Base-by-base conservation (phyloP, 2,888 invertebrate species). In the Pristionchus exspectatus region DNA sequence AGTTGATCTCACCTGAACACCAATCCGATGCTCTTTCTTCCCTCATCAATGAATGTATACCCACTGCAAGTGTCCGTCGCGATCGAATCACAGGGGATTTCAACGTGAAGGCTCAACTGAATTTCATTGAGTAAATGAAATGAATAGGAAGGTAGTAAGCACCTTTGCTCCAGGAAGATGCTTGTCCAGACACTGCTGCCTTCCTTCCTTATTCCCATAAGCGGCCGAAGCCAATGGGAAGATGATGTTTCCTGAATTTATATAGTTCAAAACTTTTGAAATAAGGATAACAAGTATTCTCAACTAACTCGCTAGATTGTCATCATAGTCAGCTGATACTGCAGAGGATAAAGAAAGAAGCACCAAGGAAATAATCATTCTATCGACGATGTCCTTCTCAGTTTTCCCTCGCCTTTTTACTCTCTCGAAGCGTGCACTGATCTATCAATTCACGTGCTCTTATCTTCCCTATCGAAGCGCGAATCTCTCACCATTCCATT, bases 21-120 rank as follows among this genome's bases (percentile, higher is more conserved):
- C 18, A 85, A 59, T 21, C 21, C 84, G 24, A 85, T 59, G 59
- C 59, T 21, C 5, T 21, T 27, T 21, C 33, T 33, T 5, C 16
- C 24, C 2, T 24, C 18, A 24, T 85, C 33, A 2, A 85, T 38
- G 0, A 21, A 18, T 4, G 84, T 85, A 38, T 59, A 85, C 30
- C 84, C 84, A 33, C 33, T 33, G 84, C 84, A 85, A 24, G 84
- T 85, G 59, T 85, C 84, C 5, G 21, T 59, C 12, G 54, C 7
- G 0, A 54, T 54, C n/a, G n/a, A n/a, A n/a, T 81, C 81, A 9
- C 81, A 81, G 10, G n/a, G n/a, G 27, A 54, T 81, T 27, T 81
- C 81, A 2, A n/a, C 81, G 54, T 81, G 81, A 2, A 50, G n/a
- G 27, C 50, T 81, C 81, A 81, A 16, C 81, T 81, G 27, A 72